Conservation (phyloP, 1,140 invertebrate species). For the Plodia interpunctella region DNA sequence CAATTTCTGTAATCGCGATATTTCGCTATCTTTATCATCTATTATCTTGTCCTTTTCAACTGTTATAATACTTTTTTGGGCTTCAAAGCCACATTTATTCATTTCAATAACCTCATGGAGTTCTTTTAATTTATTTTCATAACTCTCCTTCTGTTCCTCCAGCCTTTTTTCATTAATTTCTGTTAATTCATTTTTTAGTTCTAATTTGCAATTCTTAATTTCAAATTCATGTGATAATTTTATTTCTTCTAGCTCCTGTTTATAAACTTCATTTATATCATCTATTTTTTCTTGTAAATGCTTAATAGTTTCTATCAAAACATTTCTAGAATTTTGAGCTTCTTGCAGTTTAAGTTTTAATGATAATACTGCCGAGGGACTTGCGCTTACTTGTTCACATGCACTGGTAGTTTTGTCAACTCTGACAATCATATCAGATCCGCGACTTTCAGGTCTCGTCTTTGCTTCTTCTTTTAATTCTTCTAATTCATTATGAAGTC, state of each 20-base stretch:
- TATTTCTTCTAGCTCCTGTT: slow-evolving; percentile 48
- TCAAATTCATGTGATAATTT: slow-evolving; percentile 49
- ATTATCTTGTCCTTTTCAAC: slow-evolving; percentile 47
- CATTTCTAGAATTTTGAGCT: slow-evolving; percentile 40
- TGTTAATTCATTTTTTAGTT: slow-evolving; percentile 34
- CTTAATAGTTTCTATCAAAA: slow-evolving; percentile 40
- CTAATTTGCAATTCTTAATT: slow-evolving; percentile 38
- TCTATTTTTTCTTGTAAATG: slow-evolving; percentile 45
- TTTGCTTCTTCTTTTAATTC: slow-evolving; percentile 39
- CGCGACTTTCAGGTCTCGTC: slow-evolving; percentile 16
- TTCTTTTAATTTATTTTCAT: slow-evolving; percentile 38
- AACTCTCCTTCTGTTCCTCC: slow-evolving; percentile 29
- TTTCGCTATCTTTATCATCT: slow-evolving; percentile 40
- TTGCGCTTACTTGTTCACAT: slow-evolving; percentile 27
- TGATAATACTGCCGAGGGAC: slow-evolving; percentile 29
- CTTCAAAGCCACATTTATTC: neutral
- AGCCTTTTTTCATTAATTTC: slow-evolving; percentile 43
- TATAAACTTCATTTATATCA: slow-evolving; percentile 40
- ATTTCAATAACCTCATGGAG: slow-evolving; percentile 21
- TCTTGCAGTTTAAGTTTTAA: slow-evolving; percentile 49
- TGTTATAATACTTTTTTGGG: slow-evolving; percentile 28
- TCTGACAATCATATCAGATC: slow-evolving; percentile 27
- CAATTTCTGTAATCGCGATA: slow-evolving; percentile 30
- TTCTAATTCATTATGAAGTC: slow-evolving; percentile 44
- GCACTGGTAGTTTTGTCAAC: slow-evolving; percentile 38